These are phyloP conservation scores for Hydrolagus affinis DNA, from an alignment of 2,113 vertebrate genomes.

Conservation along the genomic window DNA sequence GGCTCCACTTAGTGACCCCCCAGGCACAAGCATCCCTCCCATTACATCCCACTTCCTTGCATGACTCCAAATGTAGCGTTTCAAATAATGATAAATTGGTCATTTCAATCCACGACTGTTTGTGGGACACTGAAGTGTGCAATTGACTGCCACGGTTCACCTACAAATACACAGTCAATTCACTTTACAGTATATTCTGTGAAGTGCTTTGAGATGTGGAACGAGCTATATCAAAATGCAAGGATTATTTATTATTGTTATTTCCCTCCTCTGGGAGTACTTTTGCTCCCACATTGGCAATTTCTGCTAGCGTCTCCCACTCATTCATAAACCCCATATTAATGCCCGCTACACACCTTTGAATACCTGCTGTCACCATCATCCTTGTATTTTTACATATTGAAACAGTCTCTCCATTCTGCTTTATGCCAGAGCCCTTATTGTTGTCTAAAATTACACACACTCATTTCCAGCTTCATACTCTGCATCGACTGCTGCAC, in stretches of 20 bases:
- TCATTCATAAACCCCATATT: slow-evolving; percentile 11
- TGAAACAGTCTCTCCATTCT: neutral
- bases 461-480: neutral
- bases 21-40: neutral
- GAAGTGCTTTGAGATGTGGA: no score
- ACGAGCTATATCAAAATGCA: no score
- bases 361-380: neutral
- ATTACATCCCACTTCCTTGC: neutral
- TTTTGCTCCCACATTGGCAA: neutral
- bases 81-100: no score
- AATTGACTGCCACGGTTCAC: no score
- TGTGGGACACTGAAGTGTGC: no score
- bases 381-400: neutral
- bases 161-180: no score
- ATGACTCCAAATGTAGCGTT: neutral
- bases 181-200: no score
- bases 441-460: neutral
- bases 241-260: no score
- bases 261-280: no score
- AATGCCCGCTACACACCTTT: neutral
- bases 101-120: no score
- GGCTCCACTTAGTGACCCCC: neutral
- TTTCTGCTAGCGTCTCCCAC: slow-evolving; percentile 7
- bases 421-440: neutral
- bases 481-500: neutral